Evolutionary conservation across 2,113 vertebrate species (phyloP), one percentile per base, ranked within the genome.

Genomic region (Hirundichthys speculiger): DNA sequence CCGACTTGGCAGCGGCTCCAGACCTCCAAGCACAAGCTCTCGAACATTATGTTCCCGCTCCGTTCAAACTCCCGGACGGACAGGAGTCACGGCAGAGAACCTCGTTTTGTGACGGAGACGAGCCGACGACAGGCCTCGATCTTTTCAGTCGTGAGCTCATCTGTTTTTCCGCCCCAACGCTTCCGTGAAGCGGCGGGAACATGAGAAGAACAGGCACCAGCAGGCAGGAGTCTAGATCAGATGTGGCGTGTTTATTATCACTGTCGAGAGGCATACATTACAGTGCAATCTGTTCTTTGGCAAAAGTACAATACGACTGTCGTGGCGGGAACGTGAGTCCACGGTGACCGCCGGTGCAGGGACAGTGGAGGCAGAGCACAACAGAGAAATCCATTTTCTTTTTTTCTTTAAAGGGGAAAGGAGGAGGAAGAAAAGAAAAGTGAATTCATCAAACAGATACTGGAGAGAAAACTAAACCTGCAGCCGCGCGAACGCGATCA

Each of bases 251-350:
- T 88, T 85, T 79, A 83, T 80, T 89, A 88, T 92, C 86, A 86
- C 83, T 91, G 83, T 88, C 59, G 73, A 91, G 83, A 93, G 84
- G 88, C 88, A 88, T 90, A 93, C 86, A 90, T 90, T 88, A 90
- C 92, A 94, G 92, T 93, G 93, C 93, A 94, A 94, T 92, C 89
- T 89, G 83, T 84, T 93, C 89, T 93, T 94, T 94, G 92, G 93
- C 89, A 91, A 90, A 91, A 86, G 56, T 88, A 93, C 88, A 93
- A 92, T 82, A 92, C 84, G 83, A 88, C 84, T 87, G 87, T 90
- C 87, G 85, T 39, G 74, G 86, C 78, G 79, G 85, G 77, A 75
- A 71, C 81, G 64, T 58, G 61, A 42, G 71, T 87, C 88, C 70
- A 82, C 62, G 71, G 56, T 78, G 86, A 90, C 64, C 85, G 55